Evolutionary conservation across 2,113 vertebrate species (phyloP).

Genomic region (Microcebus murinus): DNA sequence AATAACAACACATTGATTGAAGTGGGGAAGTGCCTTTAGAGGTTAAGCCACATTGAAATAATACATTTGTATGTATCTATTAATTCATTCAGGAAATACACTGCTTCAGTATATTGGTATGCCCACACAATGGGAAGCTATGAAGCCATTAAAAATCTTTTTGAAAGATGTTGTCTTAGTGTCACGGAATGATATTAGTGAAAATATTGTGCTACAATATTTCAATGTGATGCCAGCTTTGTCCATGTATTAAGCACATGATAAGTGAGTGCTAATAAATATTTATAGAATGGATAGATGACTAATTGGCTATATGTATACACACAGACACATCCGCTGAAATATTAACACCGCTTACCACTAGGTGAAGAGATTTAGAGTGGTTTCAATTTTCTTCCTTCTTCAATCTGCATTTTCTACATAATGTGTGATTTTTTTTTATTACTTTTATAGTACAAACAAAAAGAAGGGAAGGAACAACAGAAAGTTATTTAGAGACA

Average conservation of each 20-base stretch:
- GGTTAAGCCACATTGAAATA: neutral
- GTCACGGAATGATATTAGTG: neutral
- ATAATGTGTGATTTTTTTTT: neutral
- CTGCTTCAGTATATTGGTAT: neutral
- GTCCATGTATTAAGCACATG: neutral
- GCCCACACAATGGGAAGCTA: fast-evolving
- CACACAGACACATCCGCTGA: neutral
- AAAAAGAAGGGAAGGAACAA: neutral
- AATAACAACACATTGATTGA: neutral
- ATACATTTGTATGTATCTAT: neutral
- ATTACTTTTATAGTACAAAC: neutral
- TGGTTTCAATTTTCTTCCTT: neutral
- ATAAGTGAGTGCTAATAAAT: neutral
- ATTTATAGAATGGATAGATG: neutral
- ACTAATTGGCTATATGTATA: neutral
- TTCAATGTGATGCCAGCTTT: neutral
- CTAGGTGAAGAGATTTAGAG: neutral
- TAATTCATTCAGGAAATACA: neutral
- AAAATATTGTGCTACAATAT: neutral
- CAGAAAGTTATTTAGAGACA: neutral
- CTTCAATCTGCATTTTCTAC: neutral
- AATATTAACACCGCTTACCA: neutral
- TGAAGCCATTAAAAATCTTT: neutral
- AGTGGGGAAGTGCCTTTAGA: neutral
- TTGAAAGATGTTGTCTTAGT: neutral